Evolutionary conservation across 2,113 vertebrate species (phyloP).

Genomic region (Cottus gobio): DNA sequence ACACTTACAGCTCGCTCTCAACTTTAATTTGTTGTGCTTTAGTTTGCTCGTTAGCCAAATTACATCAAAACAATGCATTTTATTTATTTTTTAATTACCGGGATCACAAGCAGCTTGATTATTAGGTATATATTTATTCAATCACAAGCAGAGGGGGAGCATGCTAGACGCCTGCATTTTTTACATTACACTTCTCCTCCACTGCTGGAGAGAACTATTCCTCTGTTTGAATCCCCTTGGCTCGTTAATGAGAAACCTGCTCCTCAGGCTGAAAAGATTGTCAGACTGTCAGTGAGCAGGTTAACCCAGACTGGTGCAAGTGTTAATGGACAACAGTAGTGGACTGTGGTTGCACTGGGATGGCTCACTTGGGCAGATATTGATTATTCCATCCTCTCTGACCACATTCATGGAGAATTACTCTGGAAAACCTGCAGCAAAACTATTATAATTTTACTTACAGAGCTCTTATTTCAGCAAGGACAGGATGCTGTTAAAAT

Average conservation of each 20-base stretch:
- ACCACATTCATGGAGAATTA: neutral
- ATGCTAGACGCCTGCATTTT: neutral
- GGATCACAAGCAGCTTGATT: neutral
- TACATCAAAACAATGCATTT: neutral
- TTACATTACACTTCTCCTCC: neutral
- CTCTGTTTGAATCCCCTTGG: neutral
- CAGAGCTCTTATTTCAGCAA: neutral
- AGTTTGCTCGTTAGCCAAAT: neutral
- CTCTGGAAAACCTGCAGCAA: neutral
- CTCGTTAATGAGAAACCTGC: neutral
- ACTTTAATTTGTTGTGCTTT: neutral
- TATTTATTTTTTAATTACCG: neutral
- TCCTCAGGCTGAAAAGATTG: neutral
- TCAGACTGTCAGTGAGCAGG: neutral
- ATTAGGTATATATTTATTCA: neutral
- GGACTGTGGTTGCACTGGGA: neutral
- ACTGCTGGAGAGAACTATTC: neutral
- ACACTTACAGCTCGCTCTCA: constrained; percentile 6
- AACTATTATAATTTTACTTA: neutral
- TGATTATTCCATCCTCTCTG: neutral
- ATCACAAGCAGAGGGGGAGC: neutral
- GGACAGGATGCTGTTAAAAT: neutral
- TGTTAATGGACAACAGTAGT: neutral
- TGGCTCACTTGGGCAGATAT: neutral
- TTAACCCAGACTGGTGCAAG: neutral